Conservation (phyloP, 2,888 invertebrate species). For the Chirona hameri region DNA sequence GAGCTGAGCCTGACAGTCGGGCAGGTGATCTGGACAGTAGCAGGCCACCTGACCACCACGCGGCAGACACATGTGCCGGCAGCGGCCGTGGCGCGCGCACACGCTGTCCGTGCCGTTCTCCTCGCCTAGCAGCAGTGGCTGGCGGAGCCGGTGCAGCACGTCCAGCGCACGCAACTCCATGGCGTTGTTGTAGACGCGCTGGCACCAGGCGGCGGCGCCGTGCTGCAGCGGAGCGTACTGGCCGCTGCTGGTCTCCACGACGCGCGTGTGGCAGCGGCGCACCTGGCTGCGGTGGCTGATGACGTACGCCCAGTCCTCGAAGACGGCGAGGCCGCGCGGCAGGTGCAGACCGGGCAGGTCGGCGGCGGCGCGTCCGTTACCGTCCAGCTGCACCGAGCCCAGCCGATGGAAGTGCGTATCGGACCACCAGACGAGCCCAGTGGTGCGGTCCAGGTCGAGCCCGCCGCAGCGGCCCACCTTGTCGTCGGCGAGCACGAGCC, state of each 20-base stretch:
- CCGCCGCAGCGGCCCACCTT: slow-evolving; percentile 11
- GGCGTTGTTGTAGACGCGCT: neutral
- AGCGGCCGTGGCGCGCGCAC: neutral
- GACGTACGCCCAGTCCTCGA: slow-evolving; percentile 13
- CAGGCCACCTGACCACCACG: neutral
- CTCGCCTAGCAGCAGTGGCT: slow-evolving; percentile 1
- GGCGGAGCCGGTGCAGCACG: neutral
- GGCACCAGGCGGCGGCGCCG: neutral
- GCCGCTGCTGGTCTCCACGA: neutral
- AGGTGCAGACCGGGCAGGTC: neutral
- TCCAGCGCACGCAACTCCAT: neutral
- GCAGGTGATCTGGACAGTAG: neutral
- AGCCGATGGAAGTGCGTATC: neutral
- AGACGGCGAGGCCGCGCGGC: slow-evolving; percentile 3
- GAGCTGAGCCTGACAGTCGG: neutral
- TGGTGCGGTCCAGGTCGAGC: neutral
- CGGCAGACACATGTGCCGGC: neutral
- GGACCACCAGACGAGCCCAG: neutral
- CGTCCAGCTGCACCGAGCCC: neutral
- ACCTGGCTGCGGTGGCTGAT: neutral
- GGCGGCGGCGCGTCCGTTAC: neutral
- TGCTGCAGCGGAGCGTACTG: neutral
- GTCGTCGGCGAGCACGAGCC: neutral
- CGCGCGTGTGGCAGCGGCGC: slow-evolving; percentile 9
- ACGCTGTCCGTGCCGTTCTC: neutral